Percentiles rank a stretch among this genome's conserved stretches.
phyloP scores from a whole-genome alignment of 2,888 invertebrate species.

The Megaustenia siamemsis region DNA sequence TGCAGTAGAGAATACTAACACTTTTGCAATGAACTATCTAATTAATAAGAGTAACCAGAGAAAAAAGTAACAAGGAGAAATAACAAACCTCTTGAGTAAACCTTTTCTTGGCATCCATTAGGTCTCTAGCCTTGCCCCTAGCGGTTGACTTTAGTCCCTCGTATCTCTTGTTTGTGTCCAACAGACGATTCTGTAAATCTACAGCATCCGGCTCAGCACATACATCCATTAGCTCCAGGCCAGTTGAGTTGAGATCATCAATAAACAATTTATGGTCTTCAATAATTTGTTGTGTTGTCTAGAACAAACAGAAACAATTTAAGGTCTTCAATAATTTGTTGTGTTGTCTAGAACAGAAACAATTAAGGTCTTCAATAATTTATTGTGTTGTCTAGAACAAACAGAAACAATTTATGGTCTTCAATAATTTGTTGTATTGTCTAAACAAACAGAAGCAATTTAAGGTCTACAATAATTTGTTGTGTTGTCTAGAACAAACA shows the following conservation, averaged over 20 bases:
- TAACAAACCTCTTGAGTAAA: slow-evolving; percentile 75
- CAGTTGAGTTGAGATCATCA: slow-evolving; percentile 78
- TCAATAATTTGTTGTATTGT: slow-evolving; percentile 77
- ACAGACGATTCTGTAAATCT: slow-evolving; percentile 76
- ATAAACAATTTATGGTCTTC: slow-evolving; percentile 79
- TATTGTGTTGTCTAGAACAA: too few species aligned
- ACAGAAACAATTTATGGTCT: slow-evolving; percentile 65
- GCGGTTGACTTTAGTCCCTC: slow-evolving; percentile 75
- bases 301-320: slow-evolving; percentile 10
- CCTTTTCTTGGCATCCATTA: slow-evolving; percentile 73
- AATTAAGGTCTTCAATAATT: too few species aligned
- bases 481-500: too few species aligned
- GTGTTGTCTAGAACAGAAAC: too few species aligned
- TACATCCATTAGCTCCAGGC: slow-evolving; percentile 78
- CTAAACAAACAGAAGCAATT: slow-evolving; percentile 60
- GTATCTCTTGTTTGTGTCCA: slow-evolving; percentile 75
- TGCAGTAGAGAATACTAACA: too few species aligned
- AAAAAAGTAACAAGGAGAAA: not conserved
- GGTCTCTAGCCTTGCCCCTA: slow-evolving; percentile 72
- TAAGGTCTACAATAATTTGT: too few species aligned
- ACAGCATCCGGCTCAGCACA: slow-evolving; percentile 79
- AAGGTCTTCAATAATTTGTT: too few species aligned
- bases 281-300: slow-evolving; percentile 77
- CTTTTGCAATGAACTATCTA: too few species aligned
- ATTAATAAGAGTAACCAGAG: not conserved